phyloP scores from a whole-genome alignment of 1,140 invertebrate species.

The Drosophila sechellia region DNA sequence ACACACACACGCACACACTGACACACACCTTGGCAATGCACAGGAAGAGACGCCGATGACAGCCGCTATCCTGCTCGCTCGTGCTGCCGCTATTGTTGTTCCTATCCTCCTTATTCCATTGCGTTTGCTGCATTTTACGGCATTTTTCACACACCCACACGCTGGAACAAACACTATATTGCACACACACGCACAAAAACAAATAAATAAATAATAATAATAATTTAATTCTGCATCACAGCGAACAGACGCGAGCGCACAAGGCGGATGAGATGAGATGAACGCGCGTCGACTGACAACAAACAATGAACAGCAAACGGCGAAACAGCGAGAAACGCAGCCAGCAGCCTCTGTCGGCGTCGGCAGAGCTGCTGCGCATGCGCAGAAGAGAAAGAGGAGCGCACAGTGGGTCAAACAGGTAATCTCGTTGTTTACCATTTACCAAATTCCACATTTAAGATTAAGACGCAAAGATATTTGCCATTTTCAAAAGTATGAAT shows the following conservation, averaged over 20 bases:
- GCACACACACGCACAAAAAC: conserved; percentile 14
- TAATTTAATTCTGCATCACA: conserved; percentile 32
- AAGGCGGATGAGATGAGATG: conserved; percentile 39
- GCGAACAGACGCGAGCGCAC: conserved; percentile 31
- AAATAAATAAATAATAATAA: conserved; percentile 25
- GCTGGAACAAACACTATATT: conserved; percentile 3
- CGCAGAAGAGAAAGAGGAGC: conserved; percentile 19
- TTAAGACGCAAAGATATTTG: no score
- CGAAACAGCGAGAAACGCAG: conserved; percentile 17
- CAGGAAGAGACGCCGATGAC: conserved; percentile 64
- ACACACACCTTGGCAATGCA: conserved; percentile 64
- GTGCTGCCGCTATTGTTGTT: conserved; percentile 22
- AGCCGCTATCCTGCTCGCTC: conserved; percentile 38
- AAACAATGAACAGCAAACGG: conserved; percentile 47
- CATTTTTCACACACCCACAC: conserved; percentile 33
- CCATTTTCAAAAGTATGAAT: no score
- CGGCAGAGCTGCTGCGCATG: conserved; percentile 32
- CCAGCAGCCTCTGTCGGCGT: conserved; percentile 17
- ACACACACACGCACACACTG: conserved; percentile 11
- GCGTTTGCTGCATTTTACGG: conserved; percentile 52
- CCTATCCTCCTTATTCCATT: conserved; percentile 47
- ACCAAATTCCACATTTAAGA: no score
- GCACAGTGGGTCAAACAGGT: neutral
- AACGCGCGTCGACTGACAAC: conserved; percentile 51
- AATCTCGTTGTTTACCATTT: neutral